Percentiles rank a stretch among this genome's conserved stretches.
Conservation (phyloP, 2,797 vertebrate genomes). For the Atherinosoma microstoma region DNA sequence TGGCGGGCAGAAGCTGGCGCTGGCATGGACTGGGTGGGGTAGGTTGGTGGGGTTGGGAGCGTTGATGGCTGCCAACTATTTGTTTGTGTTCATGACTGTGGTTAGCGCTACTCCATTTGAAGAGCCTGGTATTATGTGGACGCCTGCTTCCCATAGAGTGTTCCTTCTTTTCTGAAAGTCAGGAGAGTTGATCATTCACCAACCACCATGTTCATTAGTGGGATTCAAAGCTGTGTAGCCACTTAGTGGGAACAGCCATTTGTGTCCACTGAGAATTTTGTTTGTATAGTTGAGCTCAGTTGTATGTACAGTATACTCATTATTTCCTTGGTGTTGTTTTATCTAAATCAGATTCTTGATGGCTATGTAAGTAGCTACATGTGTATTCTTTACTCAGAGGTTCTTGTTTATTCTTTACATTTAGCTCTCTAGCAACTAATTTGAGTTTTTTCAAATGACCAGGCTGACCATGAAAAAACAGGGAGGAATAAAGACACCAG, state of each 20-base stretch:
- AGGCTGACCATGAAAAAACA: conserved; percentile 59
- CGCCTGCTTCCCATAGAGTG: conserved; percentile 61
- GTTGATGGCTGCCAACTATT: conserved; percentile 64
- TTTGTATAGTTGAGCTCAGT: background rate
- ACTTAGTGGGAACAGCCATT: conserved; percentile 29
- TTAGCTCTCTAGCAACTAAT: conserved; percentile 6
- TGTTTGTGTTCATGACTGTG: conserved; percentile 78
- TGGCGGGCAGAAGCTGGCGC: conserved; percentile 30
- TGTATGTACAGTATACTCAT: background rate
- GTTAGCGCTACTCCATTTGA: conserved; percentile 66
- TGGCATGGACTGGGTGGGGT: conserved; percentile 32
- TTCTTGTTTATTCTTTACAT: background rate
- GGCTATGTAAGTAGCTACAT: conserved; percentile 1
- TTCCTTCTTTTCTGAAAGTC: conserved; percentile 56
- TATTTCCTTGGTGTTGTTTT: conserved; percentile 1
- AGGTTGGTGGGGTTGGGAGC: conserved; percentile 6
- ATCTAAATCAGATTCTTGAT: background rate
- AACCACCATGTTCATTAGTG: conserved; percentile 43
- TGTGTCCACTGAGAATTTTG: conserved; percentile 24
- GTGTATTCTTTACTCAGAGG: background rate
- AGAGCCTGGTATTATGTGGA: conserved; percentile 54
- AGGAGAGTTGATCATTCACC: conserved; percentile 51
- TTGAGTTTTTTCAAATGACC: conserved; percentile 38
- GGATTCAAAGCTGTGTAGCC: conserved; percentile 33
- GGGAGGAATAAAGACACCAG: conserved; percentile 46